Base-by-base conservation (phyloP, 1,140 invertebrate species). In the Coenobita brevimanus region DNA sequence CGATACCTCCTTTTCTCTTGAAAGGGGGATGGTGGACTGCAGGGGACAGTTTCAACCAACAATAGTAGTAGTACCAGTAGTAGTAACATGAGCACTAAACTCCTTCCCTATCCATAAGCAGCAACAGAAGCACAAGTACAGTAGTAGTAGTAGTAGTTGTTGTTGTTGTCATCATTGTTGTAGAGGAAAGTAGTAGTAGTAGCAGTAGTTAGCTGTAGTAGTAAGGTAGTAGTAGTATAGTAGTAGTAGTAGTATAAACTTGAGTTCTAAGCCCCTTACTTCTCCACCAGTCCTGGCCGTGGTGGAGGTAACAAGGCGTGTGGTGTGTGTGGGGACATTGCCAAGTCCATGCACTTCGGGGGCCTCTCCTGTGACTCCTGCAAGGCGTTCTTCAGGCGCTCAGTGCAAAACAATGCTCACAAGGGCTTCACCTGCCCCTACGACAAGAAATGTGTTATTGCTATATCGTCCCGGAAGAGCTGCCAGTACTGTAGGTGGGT, bases 361-460 rank as follows among this genome's bases (percentile, higher is more conserved):
- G 91, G 91, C 13, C 91, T 91, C 21, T 90, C 91, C 13, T 92
- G 92, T 73, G 91, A 92, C 81, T 91, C 91, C 64, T 92, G 92
- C 81, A 92, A 92, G 73, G 92, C 92, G 17, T 92, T 92, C 89
- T 92, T 92, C 89, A 83, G 92, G 43, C 76, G 92, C 24, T 92
- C 92, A 2, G 92, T 92, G 10, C 92, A 92, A 82, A 92, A 91
- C 79, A 92, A 92, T 50, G 91, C 91, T 4, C 92, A 89, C 82
- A 90, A 90, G 33, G 91, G 91, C 24, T 92, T 92, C 78, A 91
- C 92, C 24, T 92, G 92, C 67, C 91, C 92, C 2, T 92, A 92
- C 86, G 91, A 92, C 21, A 91, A 91, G 24, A 89, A 91, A 43
- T 92, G 92, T 76, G 91, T 92, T 36, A 92, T 92, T 83, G 92